Base-by-base conservation (phyloP, 1,140 invertebrate genomes). In the Drosophila punjabiensis region DNA sequence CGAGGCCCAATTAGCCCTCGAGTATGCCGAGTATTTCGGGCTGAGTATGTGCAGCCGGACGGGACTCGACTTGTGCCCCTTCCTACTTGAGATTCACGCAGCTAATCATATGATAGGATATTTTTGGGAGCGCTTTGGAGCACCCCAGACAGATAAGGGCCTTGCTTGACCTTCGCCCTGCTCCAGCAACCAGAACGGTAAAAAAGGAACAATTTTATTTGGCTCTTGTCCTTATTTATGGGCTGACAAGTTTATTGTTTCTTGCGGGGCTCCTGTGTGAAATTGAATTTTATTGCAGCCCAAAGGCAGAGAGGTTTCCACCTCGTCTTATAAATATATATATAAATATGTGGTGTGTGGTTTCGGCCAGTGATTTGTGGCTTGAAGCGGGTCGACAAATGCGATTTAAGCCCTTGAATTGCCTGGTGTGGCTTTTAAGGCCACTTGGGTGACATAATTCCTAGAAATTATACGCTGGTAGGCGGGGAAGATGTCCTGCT, bases 231-330 rank as follows among this genome's bases (percentile, higher is more conserved):
- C 74, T 74, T 67, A 79, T 81, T 85, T 81, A 75, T 85, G 59
- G 47, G 33, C 56, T 50, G 48, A n/a, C 24, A 62, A 66, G 33
- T 62, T 65, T 70, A 66, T 66, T 67, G 43, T 73, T 61, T 73
- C 20, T 52, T 64, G 47, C 14, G 33, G 39, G 37, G 30, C 50
- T 52, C 53, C 33, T 39, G 47, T 16, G 39, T 53, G 16, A 64
- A 81, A 85, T 79, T 78, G 32, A 75, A 86, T 85, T 81, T 78
- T 84, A 85, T 85, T 74, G 39, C 28, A 16, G 14, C 20, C 41
- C 14, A 2, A 13, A 24, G 20, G 35, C n/a, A 47, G 39, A 4
- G 14, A 18, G 37, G 8, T 37, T 45, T 55, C 35, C 50, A 37
- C 35, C 60, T 64, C 47, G 52, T 39, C 35, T 9, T 35, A 45